These are phyloP conservation scores for Penaeus indicus DNA, from an alignment of 1,140 invertebrate species.

Conservation along the genomic window DNA sequence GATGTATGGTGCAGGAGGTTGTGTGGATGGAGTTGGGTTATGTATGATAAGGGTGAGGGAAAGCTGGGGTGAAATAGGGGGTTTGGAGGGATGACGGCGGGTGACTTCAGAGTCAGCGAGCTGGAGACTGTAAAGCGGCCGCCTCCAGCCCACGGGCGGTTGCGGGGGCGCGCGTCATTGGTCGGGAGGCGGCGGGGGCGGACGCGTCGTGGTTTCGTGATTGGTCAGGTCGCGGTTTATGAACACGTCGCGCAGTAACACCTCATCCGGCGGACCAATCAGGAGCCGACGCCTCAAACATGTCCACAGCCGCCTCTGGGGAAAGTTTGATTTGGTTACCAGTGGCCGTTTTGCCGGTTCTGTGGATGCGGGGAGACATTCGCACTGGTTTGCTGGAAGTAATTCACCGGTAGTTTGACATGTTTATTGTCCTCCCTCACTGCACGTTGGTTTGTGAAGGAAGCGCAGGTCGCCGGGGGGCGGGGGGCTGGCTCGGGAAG, in stretches of 20 bases:
- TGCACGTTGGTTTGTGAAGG: constrained; percentile 27
- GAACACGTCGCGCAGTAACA: constrained; percentile 56
- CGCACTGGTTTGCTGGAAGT: constrained; percentile 56
- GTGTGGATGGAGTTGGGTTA: background rate
- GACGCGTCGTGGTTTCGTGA: constrained; percentile 60
- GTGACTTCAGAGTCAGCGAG: constrained; percentile 7
- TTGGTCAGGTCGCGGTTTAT: constrained; percentile 60
- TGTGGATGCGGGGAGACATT: constrained; percentile 55
- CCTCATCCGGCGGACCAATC: constrained; percentile 47
- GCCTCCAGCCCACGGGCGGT: constrained; percentile 50
- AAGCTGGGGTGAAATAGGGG: background rate
- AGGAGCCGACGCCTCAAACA: constrained; percentile 52
- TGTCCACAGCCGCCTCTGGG: constrained; percentile 52
- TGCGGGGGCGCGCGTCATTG: constrained; percentile 48
- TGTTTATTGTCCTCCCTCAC: constrained; percentile 57
- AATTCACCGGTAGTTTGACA: constrained; percentile 58
- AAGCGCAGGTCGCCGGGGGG: background rate
- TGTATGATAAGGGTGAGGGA: background rate
- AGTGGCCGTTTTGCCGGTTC: constrained; percentile 52
- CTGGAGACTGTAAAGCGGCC: constrained; percentile 9
- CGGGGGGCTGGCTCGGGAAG: background rate
- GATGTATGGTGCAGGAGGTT: background rate
- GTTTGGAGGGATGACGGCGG: constrained; percentile 5
- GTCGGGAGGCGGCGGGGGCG: constrained; percentile 58
- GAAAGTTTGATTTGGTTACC: constrained; percentile 62